Evolutionary conservation across 1,140 invertebrate genomes (phyloP).

Genomic region (Mercenaria mercenaria): DNA sequence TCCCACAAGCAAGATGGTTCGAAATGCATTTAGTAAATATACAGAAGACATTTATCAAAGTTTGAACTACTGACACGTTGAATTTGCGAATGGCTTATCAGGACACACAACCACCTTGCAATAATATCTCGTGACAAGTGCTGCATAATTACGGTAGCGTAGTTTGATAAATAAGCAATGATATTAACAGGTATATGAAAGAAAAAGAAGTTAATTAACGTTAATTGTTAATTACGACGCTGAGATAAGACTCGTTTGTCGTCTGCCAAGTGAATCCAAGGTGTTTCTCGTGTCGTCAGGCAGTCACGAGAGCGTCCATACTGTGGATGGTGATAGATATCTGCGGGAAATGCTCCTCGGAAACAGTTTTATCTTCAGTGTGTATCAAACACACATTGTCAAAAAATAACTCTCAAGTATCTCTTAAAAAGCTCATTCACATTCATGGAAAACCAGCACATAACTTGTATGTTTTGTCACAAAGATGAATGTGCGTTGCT

Average conservation of each 20-base stretch:
- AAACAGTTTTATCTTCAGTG: background rate
- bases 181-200: constrained; percentile 2
- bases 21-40: too few species aligned
- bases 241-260: background rate
- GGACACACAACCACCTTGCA: background rate
- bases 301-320: constrained; percentile 4
- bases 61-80: background rate
- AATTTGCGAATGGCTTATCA: background rate
- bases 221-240: constrained; percentile 1
- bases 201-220: constrained; percentile 12
- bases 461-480: too few species aligned
- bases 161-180: constrained; percentile 5
- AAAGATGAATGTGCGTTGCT: too few species aligned
- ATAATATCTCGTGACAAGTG: background rate
- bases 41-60: too few species aligned
- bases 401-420: background rate
- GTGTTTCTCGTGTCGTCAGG: background rate
- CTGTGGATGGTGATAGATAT: background rate
- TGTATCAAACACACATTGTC: constrained; percentile 21
- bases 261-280: constrained; percentile 11
- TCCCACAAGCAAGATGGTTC: too few species aligned
- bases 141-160: background rate
- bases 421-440: background rate
- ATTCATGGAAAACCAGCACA: too few species aligned
- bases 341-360: background rate